Base-by-base conservation (phyloP, 2,888 invertebrate species). In the Theristus sp. region DNA sequence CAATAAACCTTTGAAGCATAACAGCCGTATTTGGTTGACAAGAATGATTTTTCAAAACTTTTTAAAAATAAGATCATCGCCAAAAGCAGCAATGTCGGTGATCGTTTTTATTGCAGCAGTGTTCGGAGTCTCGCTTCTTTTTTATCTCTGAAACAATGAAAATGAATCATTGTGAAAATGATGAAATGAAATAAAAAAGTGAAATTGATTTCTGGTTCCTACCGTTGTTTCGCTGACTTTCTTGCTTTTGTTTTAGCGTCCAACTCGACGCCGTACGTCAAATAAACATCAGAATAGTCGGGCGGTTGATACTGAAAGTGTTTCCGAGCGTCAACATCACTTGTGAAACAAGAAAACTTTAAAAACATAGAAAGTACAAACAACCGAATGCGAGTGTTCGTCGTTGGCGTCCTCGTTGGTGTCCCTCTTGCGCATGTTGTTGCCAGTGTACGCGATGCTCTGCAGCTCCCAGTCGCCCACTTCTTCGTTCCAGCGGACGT, bases 401-500 rank as follows among this genome's bases (percentile, higher is more conserved):
- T n/a, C 49, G 3, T 17, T 17, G 20, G 20, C 22, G 26, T 13
- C 13, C 28, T 55, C 26, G 22, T 27, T 55, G 55, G 10, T 25
- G 27, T 59, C 59, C 6, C 27, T 20, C n/a, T 30, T 49, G 62
- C 85, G 81, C 90, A 96, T 94, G 74, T 98, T 98, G 78, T 98
- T 98, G 0, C 96, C 96, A 10, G 94, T 91, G 76, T 98, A 98
- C 0, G 96, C 96, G 10, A 98, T 91, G 75, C 94, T 94, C 74
- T 86, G 86, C 56, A 98, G 81, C 75, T 96, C 93, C 88, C 94
- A 98, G 76, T 98, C 96, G 38, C 94, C 94, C 38, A 93, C 87
- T 71, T 96, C 94, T 75, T 93, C 93, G 78, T 93, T 96, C 91
- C 94, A 98, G 71, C 87, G 85, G 54, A 91, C 86, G 72, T 91